A percentile compares a stretch with the other conserved stretches of the same genome.
Evolutionary conservation across 2,113 vertebrate species (phyloP).

Genomic region (Nerophis lumbriciformis): DNA sequence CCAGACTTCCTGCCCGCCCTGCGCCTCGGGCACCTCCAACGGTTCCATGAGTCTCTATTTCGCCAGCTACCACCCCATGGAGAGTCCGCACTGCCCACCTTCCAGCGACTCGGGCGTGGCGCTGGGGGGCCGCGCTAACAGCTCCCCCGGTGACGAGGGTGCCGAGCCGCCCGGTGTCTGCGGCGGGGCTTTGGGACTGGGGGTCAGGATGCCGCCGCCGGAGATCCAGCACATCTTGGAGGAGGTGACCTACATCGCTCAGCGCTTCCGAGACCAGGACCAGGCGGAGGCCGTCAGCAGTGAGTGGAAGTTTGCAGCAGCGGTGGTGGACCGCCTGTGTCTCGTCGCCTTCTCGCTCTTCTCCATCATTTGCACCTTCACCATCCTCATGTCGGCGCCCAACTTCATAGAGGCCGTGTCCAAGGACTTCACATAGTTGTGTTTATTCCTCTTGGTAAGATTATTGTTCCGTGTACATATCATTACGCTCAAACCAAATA

Average conservation of each 20-base stretch:
- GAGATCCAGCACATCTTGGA: slow-evolving; percentile 80
- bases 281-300: slow-evolving; percentile 82
- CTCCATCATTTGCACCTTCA: slow-evolving; percentile 94
- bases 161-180: slow-evolving; percentile 59
- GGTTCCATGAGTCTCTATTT: slow-evolving; percentile 84
- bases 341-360: slow-evolving; percentile 95
- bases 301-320: slow-evolving; percentile 96
- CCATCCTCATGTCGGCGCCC: slow-evolving; percentile 94
- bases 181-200: slow-evolving; percentile 31
- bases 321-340: slow-evolving; percentile 92
- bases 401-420: slow-evolving; percentile 96
- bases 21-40: slow-evolving; percentile 72
- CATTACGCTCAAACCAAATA: slow-evolving; percentile 14
- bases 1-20: slow-evolving; percentile 53
- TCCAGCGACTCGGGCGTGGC: slow-evolving; percentile 84
- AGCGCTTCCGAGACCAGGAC: slow-evolving; percentile 86
- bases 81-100: slow-evolving; percentile 79
- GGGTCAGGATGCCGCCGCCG: slow-evolving; percentile 67
- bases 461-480: slow-evolving; percentile 33
- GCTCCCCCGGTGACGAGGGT: slow-evolving; percentile 49
- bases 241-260: slow-evolving; percentile 89
- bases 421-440: slow-evolving; percentile 81
- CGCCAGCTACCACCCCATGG: slow-evolving; percentile 77
- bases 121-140: slow-evolving; percentile 64
- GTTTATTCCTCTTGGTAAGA: background rate